A percentile compares a stretch with the other conserved stretches of the same genome.
Conservation (phyloP, 2,113 vertebrate genomes). For the Xenus cinereus region DNA sequence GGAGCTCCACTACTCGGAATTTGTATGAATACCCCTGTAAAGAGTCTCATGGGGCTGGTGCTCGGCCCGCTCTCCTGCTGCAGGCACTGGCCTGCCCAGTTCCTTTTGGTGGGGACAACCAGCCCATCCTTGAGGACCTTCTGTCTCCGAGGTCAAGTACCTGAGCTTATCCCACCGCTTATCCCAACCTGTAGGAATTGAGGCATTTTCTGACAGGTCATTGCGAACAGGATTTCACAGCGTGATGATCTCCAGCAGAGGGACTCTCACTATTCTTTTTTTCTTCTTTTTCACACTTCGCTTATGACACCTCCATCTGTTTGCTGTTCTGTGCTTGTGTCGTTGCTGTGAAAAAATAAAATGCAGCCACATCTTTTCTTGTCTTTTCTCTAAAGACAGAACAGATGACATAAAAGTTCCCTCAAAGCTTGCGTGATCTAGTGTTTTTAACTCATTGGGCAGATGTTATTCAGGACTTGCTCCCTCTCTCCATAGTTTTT, state of each 20-base stretch:
- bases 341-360: not conserved
- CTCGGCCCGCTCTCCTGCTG: not conserved
- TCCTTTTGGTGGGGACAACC: not conserved
- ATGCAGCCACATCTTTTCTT: not conserved
- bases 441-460: not conserved
- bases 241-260: not conserved
- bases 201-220: not conserved
- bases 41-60: not conserved
- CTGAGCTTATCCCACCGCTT: not conserved
- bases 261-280: not conserved
- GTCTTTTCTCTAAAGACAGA: not conserved
- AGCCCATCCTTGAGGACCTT: not conserved
- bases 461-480: not conserved
- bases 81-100: not conserved
- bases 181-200: not conserved
- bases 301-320: constrained; percentile 35
- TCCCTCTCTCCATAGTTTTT: not conserved
- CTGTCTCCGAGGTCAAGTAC: not conserved
- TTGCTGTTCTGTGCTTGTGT: not conserved
- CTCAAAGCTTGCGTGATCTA: not conserved
- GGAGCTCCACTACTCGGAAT: not conserved
- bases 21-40: not conserved
- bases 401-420: not conserved
- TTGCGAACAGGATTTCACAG: not conserved
- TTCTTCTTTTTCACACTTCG: not conserved